These are phyloP conservation scores for Heterodera schachtii DNA, from an alignment of 1,140 invertebrate species.

Conservation along the genomic window DNA sequence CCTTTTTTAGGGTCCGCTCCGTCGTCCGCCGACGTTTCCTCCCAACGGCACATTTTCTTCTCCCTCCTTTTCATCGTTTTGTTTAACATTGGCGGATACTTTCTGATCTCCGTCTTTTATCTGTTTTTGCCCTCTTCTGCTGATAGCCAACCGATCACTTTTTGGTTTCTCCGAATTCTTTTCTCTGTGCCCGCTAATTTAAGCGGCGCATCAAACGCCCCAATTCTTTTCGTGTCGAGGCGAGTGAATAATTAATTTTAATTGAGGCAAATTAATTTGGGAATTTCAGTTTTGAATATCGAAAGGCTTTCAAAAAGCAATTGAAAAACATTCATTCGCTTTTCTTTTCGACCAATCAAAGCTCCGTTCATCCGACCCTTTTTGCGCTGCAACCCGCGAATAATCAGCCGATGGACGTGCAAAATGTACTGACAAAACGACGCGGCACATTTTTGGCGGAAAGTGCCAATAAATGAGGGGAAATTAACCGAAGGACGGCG, in stretches of 20 bases:
- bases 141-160: neutral
- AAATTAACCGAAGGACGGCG: neutral
- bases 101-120: constrained; percentile 14
- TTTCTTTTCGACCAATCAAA: neutral
- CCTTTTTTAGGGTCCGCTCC: neutral
- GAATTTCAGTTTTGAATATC: neutral
- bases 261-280: neutral
- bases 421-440: neutral
- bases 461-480: neutral
- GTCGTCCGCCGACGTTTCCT: neutral
- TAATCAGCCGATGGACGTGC: neutral
- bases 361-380: neutral
- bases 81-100: constrained; percentile 22
- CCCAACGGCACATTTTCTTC: constrained; percentile 4
- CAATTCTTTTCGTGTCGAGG: constrained; percentile 24
- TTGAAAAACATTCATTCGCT: neutral
- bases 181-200: constrained; percentile 23
- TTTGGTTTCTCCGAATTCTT: constrained; percentile 9
- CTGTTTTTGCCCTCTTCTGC: neutral
- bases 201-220: constrained; percentile 13
- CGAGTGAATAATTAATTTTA: neutral
- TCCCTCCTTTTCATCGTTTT: constrained; percentile 24
- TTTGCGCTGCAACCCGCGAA: neutral
- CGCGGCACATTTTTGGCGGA: neutral
- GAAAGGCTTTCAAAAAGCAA: neutral